phyloP scores from a whole-genome alignment of 2,797 vertebrate genomes.

The Otolemur crassicaudatus region DNA sequence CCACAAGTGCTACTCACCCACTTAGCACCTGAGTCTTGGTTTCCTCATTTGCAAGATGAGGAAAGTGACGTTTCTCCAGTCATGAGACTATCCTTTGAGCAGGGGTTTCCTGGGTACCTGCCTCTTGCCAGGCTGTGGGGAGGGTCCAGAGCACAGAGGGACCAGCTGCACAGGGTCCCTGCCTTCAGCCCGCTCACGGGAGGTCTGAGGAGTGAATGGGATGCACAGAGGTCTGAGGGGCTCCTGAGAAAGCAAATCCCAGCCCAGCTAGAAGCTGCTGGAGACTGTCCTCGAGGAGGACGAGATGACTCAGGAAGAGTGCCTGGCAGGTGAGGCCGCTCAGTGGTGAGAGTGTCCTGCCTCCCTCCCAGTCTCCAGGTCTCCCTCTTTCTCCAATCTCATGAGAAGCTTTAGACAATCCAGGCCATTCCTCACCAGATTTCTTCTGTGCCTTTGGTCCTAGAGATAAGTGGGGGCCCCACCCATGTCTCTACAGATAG shows the following conservation, averaged over 20 bases:
- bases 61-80: rapidly evolving
- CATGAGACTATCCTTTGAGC: rapidly evolving
- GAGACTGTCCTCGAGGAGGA: not conserved
- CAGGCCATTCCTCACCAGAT: not conserved
- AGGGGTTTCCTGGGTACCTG: not conserved
- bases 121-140: rapidly evolving
- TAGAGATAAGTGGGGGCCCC: not conserved
- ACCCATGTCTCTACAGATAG: conserved; percentile 11
- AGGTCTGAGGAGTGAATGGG: not conserved
- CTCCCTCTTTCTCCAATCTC: not conserved
- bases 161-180: too few species aligned
- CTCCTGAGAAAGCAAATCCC: not conserved
- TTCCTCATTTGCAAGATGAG: rapidly evolving
- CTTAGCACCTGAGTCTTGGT: not conserved
- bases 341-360: rapidly evolving
- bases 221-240: not conserved
- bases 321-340: rapidly evolving
- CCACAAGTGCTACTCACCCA: rapidly evolving
- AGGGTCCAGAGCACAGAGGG: not conserved
- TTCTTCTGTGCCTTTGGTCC: not conserved
- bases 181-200: not conserved
- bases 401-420: not conserved
- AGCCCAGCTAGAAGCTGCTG: not conserved
- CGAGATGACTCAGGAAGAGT: not conserved
- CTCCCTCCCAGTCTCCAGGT: not conserved